These are phyloP conservation scores for Akabosia matsudoensis DNA, from an alignment of 1,140 invertebrate genomes.

Conservation along the genomic window DNA sequence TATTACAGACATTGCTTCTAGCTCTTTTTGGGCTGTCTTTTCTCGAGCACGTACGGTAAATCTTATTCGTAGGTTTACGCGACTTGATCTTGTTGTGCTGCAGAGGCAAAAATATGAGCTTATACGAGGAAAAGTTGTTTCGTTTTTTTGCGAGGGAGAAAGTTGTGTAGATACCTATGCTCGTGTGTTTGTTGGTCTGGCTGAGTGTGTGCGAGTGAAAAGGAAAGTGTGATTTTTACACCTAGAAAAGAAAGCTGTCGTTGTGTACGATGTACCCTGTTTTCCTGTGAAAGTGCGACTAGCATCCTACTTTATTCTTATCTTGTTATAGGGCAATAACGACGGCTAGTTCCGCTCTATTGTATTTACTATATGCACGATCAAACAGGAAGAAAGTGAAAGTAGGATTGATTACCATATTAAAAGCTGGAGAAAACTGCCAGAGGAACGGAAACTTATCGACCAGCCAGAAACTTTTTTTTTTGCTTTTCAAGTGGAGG, in stretches of 20 bases:
- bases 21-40: not conserved
- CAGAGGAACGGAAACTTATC: slow-evolving; percentile 7
- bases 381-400: not conserved
- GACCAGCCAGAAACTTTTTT: slow-evolving; percentile 6
- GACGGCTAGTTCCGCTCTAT: not conserved
- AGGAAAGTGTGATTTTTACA: not conserved
- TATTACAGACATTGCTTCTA: not conserved
- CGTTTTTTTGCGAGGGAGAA: not conserved
- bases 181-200: not conserved
- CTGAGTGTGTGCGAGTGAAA: not conserved
- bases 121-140: not conserved
- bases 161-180: no score
- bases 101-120: not conserved
- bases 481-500: no score
- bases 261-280: not conserved
- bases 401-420: slow-evolving; percentile 20
- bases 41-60: not conserved
- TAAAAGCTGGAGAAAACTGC: not conserved
- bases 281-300: not conserved
- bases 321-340: not conserved
- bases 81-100: not conserved
- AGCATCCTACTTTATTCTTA: not conserved
- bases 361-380: not conserved
- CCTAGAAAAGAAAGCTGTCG: slow-evolving; percentile 4
- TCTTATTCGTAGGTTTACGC: not conserved